Evolutionary conservation across 2,888 invertebrate genomes (phyloP), one percentile per base, ranked within the genome.

Genomic region (Lordiphosa andalusiaca): DNA sequence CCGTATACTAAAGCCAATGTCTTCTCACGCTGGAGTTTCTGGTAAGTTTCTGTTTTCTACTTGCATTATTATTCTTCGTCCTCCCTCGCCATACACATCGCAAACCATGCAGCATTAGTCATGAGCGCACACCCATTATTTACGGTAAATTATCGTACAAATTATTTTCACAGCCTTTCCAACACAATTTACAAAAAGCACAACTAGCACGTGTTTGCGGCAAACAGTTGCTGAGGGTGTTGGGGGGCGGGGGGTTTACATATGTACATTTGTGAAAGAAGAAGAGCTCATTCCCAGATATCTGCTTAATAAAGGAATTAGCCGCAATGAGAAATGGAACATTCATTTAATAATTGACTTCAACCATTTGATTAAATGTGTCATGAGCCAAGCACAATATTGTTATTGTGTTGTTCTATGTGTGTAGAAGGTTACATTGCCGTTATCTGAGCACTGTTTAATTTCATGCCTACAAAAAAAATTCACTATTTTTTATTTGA

Each of bases 1-100:
- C 94, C 94, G 2, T 90, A 92, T 64, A 92, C 93, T 77, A 91
- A 82, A 4, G 93, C 94, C 3, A 93, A 92, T 86, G 72, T 91
- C 13, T 72, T 94, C 21, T 94, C 94, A 4, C 91, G 92, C 67
- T 88, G 93, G 74, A 92, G 92, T 61, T 94, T 92, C 87, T 92
- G 93, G 94, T 95, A 89, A 90, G 93, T 91, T 16, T 42, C n/a
- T 36, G 12, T 12, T 23, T 12, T 12, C 16, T 10, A 7, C 7
- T 12, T 12, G 9, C 30, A 19, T 6, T 13, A 19, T 30, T 33
- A 40, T 19, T 39, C 23, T 23, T 53, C 50, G 16, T 37, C 53
- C 21, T 39, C 9, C 12, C 7, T 21, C 30, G 5, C 30, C 7
- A 2, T 19, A 19, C n/a, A 3, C 12, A 6, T 30, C 10, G 30